Evolutionary conservation across 2,797 vertebrate genomes (phyloP), one percentile per base, ranked within the genome.

Genomic region (Gobio occitaniae): DNA sequence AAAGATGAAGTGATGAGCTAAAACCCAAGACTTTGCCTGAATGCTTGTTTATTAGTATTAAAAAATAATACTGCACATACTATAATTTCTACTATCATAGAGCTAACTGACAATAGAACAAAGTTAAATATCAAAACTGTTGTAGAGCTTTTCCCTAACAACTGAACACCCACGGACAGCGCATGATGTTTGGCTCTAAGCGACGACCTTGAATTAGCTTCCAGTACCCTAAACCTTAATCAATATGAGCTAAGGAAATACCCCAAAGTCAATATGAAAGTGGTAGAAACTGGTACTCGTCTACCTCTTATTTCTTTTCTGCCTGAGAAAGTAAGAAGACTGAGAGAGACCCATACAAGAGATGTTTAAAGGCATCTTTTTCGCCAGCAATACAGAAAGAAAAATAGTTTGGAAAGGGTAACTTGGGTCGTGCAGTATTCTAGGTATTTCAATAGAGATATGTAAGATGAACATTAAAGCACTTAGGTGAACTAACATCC

Each of bases 201-300:
- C 52, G 32, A 56, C 50, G 80, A 86, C 84, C 84, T 88, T 80
- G 80, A 83, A 83, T 86, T 83, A 86, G 75, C 80, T 88, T 85
- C 74, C 78, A 71, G 48, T 78, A 78, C 29, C 69, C 68, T 74
- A 65, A 81, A 85, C 83, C 66, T 79, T 85, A 85, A 85, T 87
- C 86, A 85, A 85, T 87, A 85, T n/a, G 36, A 85, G 84, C 56
- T 86, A 82, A 83, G 54, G 66, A 83, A 78, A 80, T 66, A 69
- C 41, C 75, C 68, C 69, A 66, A 75, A 68, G 69, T 79, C 71
- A 79, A 87, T 71, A 83, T 63, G 83, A 80, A 80, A 85, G 68
- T 80, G 83, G 72, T 65, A 50, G 68, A 44, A 44, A 74, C 68
- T 85, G 65, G 52, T 59, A 78, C 75, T 78, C 75, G 70, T 70